These are phyloP conservation scores for Drosophila sturtevanti DNA, from an alignment of 1,140 invertebrate species.

Conservation along the genomic window DNA sequence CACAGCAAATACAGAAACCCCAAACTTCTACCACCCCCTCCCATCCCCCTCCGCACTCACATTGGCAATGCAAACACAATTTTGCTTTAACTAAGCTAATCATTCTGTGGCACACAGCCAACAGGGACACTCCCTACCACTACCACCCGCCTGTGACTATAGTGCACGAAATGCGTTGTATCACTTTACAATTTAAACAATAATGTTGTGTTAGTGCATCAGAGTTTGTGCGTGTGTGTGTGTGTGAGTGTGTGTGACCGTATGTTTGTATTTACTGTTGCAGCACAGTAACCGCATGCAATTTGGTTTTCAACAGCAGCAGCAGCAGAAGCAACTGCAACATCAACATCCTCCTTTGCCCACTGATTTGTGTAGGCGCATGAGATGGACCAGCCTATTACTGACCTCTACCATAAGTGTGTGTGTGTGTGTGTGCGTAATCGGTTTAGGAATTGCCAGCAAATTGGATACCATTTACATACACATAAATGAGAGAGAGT, in stretches of 20 bases:
- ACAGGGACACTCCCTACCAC: constrained; percentile 28
- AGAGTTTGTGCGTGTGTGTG: constrained; percentile 1
- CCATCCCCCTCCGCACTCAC: neutral
- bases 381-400: constrained; percentile 28
- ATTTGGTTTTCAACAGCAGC: constrained; percentile 34
- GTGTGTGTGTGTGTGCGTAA: constrained; percentile 25
- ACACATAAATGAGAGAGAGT: neutral
- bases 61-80: constrained; percentile 43
- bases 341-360: constrained; percentile 29
- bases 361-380: constrained; percentile 38
- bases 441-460: constrained; percentile 28
- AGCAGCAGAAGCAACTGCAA: constrained; percentile 11
- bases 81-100: constrained; percentile 58
- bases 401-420: constrained; percentile 36
- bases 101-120: constrained; percentile 29
- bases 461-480: constrained; percentile 42
- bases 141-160: neutral
- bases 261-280: constrained; percentile 11
- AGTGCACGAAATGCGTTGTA: constrained; percentile 42
- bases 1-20: constrained; percentile 11
- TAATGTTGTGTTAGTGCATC: constrained; percentile 50
- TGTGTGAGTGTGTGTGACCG: constrained; percentile 8
- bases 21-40: neutral
- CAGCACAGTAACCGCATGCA: constrained; percentile 32
- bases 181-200: constrained; percentile 67